Conservation (phyloP, 1,140 invertebrate species). For the Ceratina japonica region DNA sequence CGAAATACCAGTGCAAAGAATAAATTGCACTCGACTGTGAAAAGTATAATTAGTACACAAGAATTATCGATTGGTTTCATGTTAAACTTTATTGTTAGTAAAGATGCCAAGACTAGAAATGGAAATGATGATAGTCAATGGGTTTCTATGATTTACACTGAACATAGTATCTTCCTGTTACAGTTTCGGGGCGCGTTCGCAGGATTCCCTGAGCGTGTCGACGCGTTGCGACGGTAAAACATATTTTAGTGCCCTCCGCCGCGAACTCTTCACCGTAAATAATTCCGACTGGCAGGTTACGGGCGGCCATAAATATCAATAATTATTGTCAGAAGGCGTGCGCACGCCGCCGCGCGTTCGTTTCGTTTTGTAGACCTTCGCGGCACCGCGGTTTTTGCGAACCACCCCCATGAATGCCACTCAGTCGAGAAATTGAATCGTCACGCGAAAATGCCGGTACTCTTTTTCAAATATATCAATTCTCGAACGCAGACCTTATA, state of each 20-base stretch:
- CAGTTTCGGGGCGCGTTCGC: background rate
- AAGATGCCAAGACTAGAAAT: too few species aligned
- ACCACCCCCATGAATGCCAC: conserved; percentile 21
- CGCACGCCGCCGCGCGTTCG: background rate
- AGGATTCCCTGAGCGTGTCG: conserved; percentile 8
- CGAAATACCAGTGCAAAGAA: too few species aligned
- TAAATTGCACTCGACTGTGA: too few species aligned
- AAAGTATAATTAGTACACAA: too few species aligned
- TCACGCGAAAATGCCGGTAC: background rate
- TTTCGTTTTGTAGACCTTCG: conserved; percentile 1
- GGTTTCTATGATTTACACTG: background rate
- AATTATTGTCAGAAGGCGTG: conserved; percentile 54
- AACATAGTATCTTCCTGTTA: conserved; percentile 21
- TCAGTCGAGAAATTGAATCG: conserved; percentile 25
- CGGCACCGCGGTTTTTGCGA: conserved; percentile 3
- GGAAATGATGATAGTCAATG: too few species aligned
- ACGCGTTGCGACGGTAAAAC: conserved; percentile 54
- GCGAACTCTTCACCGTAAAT: conserved; percentile 56
- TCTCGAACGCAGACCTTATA: too few species aligned
- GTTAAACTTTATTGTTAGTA: too few species aligned
- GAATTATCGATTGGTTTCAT: too few species aligned
- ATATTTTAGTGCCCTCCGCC: conserved; percentile 49
- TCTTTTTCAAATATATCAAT: too few species aligned
- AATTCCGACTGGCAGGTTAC: conserved; percentile 47
- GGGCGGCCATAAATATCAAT: conserved; percentile 59